These are phyloP conservation scores for Laodelphax striatellus DNA, from an alignment of 1,140 invertebrate genomes.

Conservation along the genomic window DNA sequence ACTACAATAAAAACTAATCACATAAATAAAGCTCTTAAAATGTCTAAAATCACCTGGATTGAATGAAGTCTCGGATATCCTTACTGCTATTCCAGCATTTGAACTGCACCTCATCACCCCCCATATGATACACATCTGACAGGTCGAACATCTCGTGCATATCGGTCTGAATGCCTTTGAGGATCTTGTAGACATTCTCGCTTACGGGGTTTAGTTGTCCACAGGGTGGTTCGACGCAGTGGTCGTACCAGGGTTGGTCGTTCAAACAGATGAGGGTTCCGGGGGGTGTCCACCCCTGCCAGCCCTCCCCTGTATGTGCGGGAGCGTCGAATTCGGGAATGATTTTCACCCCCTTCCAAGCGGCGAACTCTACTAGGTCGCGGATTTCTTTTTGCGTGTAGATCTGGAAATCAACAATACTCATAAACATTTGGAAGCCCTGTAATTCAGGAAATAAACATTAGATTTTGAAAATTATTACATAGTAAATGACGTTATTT, in stretches of 20 bases:
- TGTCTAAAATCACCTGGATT: too few relatives aligned
- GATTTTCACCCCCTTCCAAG: constrained; percentile 58
- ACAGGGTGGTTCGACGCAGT: constrained; percentile 76
- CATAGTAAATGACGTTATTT: too few relatives aligned
- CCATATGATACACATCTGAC: constrained; percentile 80
- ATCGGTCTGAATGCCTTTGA: constrained; percentile 56
- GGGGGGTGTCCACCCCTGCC: constrained; percentile 53
- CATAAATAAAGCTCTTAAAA: too few relatives aligned
- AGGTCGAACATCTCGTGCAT: constrained; percentile 55
- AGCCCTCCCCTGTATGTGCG: constrained; percentile 78
- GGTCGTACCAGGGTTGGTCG: constrained; percentile 58
- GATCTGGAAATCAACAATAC: constrained; percentile 35
- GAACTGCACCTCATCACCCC: constrained; percentile 64
- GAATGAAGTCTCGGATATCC: constrained; percentile 26
- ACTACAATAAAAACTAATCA: too few relatives aligned
- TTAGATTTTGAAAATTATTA: too few relatives aligned
- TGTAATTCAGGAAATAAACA: too few relatives aligned
- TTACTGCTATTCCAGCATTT: constrained; percentile 64
- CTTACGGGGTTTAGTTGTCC: constrained; percentile 72
- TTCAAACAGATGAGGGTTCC: constrained; percentile 44
- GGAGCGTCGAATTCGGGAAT: constrained; percentile 80
- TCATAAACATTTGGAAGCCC: too few relatives aligned
- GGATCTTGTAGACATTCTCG: constrained; percentile 56
- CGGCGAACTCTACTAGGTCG: constrained; percentile 55
- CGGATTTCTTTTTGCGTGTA: constrained; percentile 58